Evolutionary conservation across 2,888 invertebrate genomes (phyloP), one percentile per base, ranked within the genome.

Genomic region (Agrotis ipsilon): DNA sequence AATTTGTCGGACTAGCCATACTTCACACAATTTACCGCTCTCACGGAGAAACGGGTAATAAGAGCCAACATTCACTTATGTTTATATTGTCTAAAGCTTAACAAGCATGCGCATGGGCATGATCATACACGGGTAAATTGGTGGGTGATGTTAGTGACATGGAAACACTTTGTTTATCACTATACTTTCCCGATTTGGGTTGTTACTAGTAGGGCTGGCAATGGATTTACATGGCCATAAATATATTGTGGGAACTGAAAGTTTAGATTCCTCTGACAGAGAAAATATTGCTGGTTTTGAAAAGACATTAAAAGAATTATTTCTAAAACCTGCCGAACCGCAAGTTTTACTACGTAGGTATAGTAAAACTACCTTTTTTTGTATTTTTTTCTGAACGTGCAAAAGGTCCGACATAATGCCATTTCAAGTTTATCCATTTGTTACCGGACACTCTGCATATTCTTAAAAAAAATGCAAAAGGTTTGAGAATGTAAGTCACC

Each of bases 121-220:
- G 75, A 39, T 18, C 83, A 79, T 70, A 82, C 66, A 67, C 57
- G 58, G 64, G 21, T 73, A 78, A 76, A 71, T 80, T 60, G 65
- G 81, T 90, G 89, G 88, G 90, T 88, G 88, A 88, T 81, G 77
- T 80, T 76, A 79, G 81, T 83, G 86, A 88, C 86, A 87, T 81
- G 80, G 83, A 87, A 87, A 87, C 87, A 88, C 87, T 89, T 90
- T 88, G 88, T 89, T 82, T 91, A 89, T 87, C 83, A 85, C 82
- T 85, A 86, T 85, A 86, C 87, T 89, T 90, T 88, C 87, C 88
- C 71, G 78, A 89, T 89, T 89, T 86, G 82, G 86, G 48, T 39
- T 79, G 59, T 68, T 67, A 54, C 55, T 60, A 16, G 6, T 85
- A 90, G 90, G 90, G 90, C 69, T 88, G 86, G 14, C 65, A n/a